phyloP scores from a whole-genome alignment of 2,888 invertebrate genomes.

The Acanthosoma haemorrhoidale region DNA sequence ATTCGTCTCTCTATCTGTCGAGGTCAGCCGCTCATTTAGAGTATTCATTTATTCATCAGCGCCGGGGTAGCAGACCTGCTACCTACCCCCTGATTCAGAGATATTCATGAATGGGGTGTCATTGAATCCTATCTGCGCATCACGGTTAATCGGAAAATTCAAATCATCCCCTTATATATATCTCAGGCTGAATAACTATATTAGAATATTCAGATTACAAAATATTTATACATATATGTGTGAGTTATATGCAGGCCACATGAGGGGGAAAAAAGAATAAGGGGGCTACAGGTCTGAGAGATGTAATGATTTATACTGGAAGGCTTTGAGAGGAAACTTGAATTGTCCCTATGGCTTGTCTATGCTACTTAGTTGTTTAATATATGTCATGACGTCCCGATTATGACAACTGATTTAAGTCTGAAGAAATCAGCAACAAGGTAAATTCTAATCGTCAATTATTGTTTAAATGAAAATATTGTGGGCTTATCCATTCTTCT shows the following conservation, averaged over 20 bases:
- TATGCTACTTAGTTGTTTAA: no score
- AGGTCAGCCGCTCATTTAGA: background rate
- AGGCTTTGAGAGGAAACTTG: no score
- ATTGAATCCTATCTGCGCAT: background rate
- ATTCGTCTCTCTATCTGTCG: constrained; percentile 12
- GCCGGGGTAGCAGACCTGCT: background rate
- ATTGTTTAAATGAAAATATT: no score
- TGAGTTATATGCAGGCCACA: background rate
- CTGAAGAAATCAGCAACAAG: no score
- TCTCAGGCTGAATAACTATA: background rate
- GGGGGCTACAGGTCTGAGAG: no score
- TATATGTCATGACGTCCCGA: no score
- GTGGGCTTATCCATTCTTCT: no score
- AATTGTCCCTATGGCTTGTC: no score
- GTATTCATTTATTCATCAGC: background rate
- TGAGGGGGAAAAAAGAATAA: no score
- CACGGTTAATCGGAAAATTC: constrained; percentile 3
- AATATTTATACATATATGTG: constrained; percentile 5
- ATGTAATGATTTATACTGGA: no score
- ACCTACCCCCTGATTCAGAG: background rate
- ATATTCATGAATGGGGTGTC: background rate
- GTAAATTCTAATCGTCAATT: no score
- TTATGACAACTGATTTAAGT: no score
- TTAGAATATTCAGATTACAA: background rate
- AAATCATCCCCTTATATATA: background rate